Evolutionary conservation across 2,113 vertebrate species (phyloP).

Genomic region (Oncorhynchus nerka): DNA sequence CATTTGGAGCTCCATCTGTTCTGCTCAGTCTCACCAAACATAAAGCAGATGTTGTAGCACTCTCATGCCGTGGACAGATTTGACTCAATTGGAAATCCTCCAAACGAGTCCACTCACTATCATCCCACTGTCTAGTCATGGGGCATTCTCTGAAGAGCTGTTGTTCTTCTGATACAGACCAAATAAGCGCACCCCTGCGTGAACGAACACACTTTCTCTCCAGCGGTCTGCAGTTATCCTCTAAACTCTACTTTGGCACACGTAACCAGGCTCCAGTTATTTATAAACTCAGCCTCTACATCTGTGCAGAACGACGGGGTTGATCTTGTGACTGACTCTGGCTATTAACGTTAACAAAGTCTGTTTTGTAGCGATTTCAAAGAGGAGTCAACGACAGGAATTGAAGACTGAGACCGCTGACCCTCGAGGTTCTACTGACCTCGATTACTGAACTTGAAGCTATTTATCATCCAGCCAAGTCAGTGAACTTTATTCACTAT

Average conservation of each 20-base stretch:
- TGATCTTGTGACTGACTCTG: conserved; percentile 36
- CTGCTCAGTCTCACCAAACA: too few relatives aligned
- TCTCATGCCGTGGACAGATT: too few relatives aligned
- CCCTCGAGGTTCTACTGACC: conserved; percentile 6
- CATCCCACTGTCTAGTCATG: conserved; percentile 23
- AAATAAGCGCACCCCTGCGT: conserved; percentile 8
- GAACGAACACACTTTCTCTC: neutral
- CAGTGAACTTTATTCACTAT: neutral
- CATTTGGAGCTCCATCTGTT: too few relatives aligned
- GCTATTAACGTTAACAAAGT: conserved; percentile 8
- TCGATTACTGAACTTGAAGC: neutral
- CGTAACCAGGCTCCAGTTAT: conserved; percentile 17
- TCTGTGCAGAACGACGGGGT: neutral
- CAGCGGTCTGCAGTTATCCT: conserved; percentile 10
- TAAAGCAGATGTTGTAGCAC: too few relatives aligned
- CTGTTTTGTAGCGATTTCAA: conserved; percentile 11
- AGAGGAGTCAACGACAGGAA: neutral
- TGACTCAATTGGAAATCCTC: too few relatives aligned
- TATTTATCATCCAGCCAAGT: neutral
- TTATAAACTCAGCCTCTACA: conserved; percentile 7
- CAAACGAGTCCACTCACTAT: too few relatives aligned
- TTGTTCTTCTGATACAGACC: conserved; percentile 36
- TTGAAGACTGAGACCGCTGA: neutral
- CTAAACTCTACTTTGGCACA: conserved; percentile 25
- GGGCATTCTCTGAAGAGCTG: conserved; percentile 34